These are phyloP conservation scores for Gulo gulo DNA, from an alignment of 2,113 vertebrate genomes.

Conservation along the genomic window DNA sequence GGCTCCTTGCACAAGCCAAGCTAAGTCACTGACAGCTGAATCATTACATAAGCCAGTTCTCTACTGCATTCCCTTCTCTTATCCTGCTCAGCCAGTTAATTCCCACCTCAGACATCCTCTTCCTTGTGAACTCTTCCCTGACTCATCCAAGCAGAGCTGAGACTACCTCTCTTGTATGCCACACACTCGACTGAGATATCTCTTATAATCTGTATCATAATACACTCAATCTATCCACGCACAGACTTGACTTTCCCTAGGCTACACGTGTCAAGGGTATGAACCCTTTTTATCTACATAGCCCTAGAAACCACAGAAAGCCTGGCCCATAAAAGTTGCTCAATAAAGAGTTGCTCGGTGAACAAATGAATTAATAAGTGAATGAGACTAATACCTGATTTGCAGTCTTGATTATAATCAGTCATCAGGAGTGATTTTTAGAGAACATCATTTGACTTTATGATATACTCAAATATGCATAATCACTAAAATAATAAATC, in stretches of 20 bases:
- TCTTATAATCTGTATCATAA: background rate
- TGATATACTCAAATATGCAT: background rate
- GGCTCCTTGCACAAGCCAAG: background rate
- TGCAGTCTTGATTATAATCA: background rate
- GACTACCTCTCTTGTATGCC: background rate
- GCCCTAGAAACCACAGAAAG: background rate
- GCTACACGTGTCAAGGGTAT: background rate
- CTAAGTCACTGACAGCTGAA: background rate
- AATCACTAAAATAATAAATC: slow-evolving; percentile 16
- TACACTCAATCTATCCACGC: background rate
- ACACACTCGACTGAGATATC: background rate
- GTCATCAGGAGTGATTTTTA: background rate
- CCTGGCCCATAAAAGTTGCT: background rate
- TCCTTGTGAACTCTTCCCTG: background rate
- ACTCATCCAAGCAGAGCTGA: background rate
- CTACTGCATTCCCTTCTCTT: background rate
- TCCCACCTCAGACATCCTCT: background rate
- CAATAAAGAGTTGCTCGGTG: background rate
- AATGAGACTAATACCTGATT: background rate
- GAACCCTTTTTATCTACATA: background rate
- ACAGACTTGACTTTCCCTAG: background rate
- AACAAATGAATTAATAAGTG: background rate
- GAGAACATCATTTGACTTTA: background rate
- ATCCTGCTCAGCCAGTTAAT: background rate
- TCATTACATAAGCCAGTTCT: background rate